Evolutionary conservation across 2,797 vertebrate genomes (phyloP).

Genomic region (Nannoperca obscura): DNA sequence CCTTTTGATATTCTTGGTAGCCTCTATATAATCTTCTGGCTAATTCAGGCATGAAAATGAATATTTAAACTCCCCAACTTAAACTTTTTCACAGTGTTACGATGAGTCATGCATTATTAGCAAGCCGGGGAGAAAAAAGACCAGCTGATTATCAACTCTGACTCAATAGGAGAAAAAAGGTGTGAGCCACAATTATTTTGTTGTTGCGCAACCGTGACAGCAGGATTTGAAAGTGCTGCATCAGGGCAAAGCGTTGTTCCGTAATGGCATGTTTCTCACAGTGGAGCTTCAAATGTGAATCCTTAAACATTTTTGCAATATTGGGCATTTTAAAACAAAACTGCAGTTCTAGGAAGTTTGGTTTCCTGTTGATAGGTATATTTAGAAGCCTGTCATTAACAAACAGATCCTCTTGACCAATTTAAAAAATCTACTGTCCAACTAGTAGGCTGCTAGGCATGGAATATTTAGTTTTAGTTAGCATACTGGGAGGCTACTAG

Average conservation of each 20-base stretch:
- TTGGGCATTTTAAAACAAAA: constrained; percentile 13
- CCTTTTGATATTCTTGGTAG: not conserved
- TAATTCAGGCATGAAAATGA: constrained; percentile 31
- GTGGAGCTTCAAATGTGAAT: constrained; percentile 22
- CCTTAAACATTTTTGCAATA: constrained; percentile 5
- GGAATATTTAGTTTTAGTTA: not conserved
- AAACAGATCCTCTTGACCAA: not conserved
- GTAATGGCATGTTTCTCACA: constrained; percentile 2
- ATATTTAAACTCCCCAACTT: constrained; percentile 22
- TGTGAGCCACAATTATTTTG: constrained; percentile 30
- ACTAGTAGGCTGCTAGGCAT: not conserved
- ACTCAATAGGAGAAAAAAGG: constrained; percentile 33
- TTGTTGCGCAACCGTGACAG: constrained; percentile 23
- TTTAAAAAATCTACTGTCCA: not conserved
- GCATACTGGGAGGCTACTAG: not conserved
- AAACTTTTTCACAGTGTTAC: constrained; percentile 21
- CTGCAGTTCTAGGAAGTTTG: not conserved
- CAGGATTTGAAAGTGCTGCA: constrained; percentile 33
- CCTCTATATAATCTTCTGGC: not conserved
- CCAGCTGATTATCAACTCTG: constrained; percentile 37
- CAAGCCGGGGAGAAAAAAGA: not conserved
- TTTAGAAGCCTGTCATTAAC: not conserved
- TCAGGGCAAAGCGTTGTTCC: constrained; percentile 26
- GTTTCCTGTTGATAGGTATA: not conserved
- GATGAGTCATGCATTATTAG: constrained; percentile 23